Evolutionary conservation across 2,797 vertebrate genomes (phyloP).

Genomic region (Pyrrhura leucotis): DNA sequence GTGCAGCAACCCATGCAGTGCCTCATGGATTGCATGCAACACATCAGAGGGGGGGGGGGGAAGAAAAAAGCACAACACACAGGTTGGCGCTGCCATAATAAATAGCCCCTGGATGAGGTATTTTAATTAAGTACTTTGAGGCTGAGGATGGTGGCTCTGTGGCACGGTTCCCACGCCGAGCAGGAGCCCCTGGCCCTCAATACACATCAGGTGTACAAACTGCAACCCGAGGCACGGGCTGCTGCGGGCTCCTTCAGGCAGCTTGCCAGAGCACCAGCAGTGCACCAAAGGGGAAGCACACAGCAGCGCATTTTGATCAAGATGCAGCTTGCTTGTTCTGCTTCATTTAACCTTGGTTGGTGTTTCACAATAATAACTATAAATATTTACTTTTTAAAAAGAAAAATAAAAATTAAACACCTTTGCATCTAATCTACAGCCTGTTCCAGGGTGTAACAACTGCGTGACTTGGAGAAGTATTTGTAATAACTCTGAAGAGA

Average conservation of each 20-base stretch:
- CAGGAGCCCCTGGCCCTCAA: background rate
- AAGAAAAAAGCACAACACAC: background rate
- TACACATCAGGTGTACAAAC: background rate
- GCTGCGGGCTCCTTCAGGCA: background rate
- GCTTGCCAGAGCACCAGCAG: background rate
- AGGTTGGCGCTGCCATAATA: background rate
- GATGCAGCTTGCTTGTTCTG: background rate
- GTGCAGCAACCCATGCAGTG: background rate
- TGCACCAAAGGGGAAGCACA: rapidly evolving
- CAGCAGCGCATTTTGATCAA: background rate
- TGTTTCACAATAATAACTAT: background rate
- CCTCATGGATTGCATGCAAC: background rate
- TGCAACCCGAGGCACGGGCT: background rate
- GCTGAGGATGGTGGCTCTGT: background rate
- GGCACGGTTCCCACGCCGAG: background rate
- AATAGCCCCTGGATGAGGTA: constrained; percentile 20
- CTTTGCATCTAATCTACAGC: background rate
- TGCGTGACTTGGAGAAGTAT: background rate
- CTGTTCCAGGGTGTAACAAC: background rate
- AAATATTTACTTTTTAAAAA: background rate
- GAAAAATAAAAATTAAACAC: background rate
- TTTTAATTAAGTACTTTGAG: constrained; percentile 32
- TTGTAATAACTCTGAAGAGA: background rate
- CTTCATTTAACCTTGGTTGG: background rate
- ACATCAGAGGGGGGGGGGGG: background rate